Conservation (phyloP, 2,113 vertebrate species). For the Regulus satrapa region DNA sequence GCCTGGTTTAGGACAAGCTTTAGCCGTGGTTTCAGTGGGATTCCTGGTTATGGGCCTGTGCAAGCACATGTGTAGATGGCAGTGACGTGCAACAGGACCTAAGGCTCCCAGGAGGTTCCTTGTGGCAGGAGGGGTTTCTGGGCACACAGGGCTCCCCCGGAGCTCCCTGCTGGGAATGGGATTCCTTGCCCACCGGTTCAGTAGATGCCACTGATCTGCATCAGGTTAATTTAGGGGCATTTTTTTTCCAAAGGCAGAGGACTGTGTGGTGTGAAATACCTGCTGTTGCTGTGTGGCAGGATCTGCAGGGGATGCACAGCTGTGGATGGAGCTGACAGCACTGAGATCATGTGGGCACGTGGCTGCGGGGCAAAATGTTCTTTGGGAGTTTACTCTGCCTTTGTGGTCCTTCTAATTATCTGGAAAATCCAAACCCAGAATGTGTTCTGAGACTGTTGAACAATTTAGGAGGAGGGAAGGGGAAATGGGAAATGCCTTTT, state of each 20-base stretch:
- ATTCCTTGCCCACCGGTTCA: not conserved
- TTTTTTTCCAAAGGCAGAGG: not conserved
- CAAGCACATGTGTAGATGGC: accelerated
- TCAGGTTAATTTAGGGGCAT: not conserved
- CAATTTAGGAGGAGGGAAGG: not conserved
- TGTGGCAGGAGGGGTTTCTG: not conserved
- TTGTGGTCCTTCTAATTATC: not conserved
- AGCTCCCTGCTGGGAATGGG: not conserved
- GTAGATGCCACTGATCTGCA: not conserved
- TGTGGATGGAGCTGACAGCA: accelerated
- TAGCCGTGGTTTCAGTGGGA: not conserved
- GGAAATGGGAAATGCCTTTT: not conserved
- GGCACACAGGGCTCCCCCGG: not conserved
- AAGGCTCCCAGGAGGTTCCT: not conserved
- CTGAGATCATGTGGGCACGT: accelerated
- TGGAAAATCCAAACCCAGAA: not conserved
- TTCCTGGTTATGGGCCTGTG: not conserved
- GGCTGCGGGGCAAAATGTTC: not conserved
- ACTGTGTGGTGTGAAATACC: not conserved
- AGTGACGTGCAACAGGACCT: accelerated
- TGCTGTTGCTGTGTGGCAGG: not conserved
- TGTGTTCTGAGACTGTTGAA: not conserved
- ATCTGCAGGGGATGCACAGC: not conserved
- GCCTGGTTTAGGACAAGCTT: not conserved
- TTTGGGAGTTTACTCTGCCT: not conserved